phyloP scores from a whole-genome alignment of 2,888 invertebrate genomes.

The Spatulosminthurus flaviceps region DNA sequence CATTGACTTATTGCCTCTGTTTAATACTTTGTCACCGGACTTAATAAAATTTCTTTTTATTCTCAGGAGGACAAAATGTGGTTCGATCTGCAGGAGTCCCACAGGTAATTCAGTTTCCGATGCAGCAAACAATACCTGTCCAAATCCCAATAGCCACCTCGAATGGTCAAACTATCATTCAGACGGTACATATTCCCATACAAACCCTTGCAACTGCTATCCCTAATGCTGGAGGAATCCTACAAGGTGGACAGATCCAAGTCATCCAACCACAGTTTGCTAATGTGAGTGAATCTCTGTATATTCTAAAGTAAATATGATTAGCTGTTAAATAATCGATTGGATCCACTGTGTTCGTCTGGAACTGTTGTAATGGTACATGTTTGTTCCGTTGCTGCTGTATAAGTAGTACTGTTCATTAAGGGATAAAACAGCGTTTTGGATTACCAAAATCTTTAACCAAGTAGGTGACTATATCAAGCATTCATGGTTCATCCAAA shows the following conservation, averaged over 20 bases:
- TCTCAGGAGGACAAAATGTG: constrained; percentile 74
- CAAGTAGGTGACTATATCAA: too few relatives aligned
- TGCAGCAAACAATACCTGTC: constrained; percentile 84
- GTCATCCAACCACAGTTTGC: constrained; percentile 82
- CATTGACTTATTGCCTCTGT: neutral
- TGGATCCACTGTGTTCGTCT: too few relatives aligned
- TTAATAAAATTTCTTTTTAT: neutral
- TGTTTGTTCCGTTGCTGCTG: too few relatives aligned
- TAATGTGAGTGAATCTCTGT: too few relatives aligned
- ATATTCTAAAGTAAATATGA: too few relatives aligned
- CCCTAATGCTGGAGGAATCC: constrained; percentile 69
- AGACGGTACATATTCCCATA: constrained; percentile 92
- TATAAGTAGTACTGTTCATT: neutral
- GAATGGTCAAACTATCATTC: constrained; percentile 93
- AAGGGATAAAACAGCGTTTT: too few relatives aligned
- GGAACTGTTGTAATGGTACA: too few relatives aligned
- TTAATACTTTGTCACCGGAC: constrained; percentile 16
- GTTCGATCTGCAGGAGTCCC: constrained; percentile 73
- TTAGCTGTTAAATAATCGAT: too few relatives aligned
- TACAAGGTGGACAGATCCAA: constrained; percentile 72
- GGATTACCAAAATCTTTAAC: too few relatives aligned
- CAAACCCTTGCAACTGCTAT: constrained; percentile 76
- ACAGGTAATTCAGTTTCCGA: constrained; percentile 74
- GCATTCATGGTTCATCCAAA: too few relatives aligned
- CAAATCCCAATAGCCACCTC: constrained; percentile 87